phyloP scores from a whole-genome alignment of 2,888 invertebrate genomes.

The Leptopilina syphax region DNA sequence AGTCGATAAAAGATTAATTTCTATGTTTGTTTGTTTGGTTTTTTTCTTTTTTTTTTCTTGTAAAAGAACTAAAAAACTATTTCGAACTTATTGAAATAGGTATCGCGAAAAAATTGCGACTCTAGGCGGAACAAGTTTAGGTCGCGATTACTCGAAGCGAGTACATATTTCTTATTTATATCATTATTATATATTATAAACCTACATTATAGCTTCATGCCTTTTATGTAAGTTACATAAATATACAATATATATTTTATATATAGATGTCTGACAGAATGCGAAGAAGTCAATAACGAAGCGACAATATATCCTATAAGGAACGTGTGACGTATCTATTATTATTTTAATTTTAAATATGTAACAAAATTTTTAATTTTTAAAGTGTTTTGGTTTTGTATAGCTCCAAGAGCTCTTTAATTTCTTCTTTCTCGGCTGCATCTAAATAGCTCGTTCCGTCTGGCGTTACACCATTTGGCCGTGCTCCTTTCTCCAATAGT shows the following conservation, averaged over 20 bases:
- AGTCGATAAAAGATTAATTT: conserved; percentile 20
- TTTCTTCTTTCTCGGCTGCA: conserved; percentile 94
- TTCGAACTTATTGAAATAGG: conserved; percentile 27
- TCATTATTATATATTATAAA: conserved; percentile 44
- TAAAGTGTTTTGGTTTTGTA: conserved; percentile 65
- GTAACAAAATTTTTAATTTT: conserved; percentile 68
- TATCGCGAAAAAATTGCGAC: conserved; percentile 30
- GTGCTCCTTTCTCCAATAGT: conserved; percentile 88
- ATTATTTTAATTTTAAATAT: conserved; percentile 52
- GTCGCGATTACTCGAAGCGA: conserved; percentile 27
- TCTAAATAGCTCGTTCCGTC: conserved; percentile 92
- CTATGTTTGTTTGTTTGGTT: neutral
- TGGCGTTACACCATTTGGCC: conserved; percentile 84
- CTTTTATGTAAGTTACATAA: conserved; percentile 51
- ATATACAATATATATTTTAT: conserved; percentile 39
- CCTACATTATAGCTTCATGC: conserved; percentile 47
- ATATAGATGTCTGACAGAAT: conserved; percentile 56
- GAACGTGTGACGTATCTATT: conserved; percentile 70
- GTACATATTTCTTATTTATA: conserved; percentile 23
- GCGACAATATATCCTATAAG: conserved; percentile 69
- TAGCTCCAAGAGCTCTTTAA: conserved; percentile 83
- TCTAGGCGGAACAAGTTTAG: conserved; percentile 31
- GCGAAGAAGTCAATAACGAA: conserved; percentile 68
- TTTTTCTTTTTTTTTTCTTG: neutral
- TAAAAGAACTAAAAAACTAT: conserved; percentile 24